These are phyloP conservation scores for Azorinus chamasolen DNA, from an alignment of 2,888 invertebrate species.

Conservation along the genomic window DNA sequence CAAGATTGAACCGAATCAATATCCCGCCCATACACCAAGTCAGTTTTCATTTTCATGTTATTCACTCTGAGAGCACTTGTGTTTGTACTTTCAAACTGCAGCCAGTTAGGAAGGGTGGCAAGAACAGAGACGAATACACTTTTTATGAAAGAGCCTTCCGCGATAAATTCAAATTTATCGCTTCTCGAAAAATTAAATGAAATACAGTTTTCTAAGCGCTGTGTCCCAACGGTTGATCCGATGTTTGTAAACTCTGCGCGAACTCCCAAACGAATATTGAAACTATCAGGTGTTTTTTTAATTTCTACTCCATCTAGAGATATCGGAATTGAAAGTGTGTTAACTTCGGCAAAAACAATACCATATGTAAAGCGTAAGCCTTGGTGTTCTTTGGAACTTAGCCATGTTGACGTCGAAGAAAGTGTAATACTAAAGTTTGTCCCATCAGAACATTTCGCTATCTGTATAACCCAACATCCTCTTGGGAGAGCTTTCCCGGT, in stretches of 20 bases:
- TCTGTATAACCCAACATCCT: constrained; percentile 38
- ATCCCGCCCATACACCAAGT: constrained; percentile 35
- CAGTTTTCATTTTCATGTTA: constrained; percentile 40
- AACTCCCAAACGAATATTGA: constrained; percentile 6
- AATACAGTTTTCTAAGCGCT: constrained; percentile 28
- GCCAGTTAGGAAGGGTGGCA: constrained; percentile 38
- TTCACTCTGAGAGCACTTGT: constrained; percentile 26
- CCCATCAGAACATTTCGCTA: constrained; percentile 37
- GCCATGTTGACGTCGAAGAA: constrained; percentile 21
- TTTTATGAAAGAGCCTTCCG: constrained; percentile 33
- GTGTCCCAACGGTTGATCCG: constrained; percentile 1
- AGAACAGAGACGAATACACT: constrained; percentile 25
- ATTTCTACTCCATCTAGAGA: constrained; percentile 14
- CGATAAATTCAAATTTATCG: constrained; percentile 41
- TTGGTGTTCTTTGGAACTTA: background rate
- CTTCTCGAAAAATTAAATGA: constrained; percentile 28
- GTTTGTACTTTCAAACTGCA: constrained; percentile 13
- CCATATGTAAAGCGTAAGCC: constrained; percentile 8
- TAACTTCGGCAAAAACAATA: constrained; percentile 28
- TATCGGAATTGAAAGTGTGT: constrained; percentile 6
- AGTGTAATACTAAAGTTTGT: constrained; percentile 20
- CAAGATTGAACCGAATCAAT: constrained; percentile 26
- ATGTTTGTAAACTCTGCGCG: background rate
- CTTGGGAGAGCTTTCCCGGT: constrained; percentile 29
- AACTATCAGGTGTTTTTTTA: background rate